Conservation (phyloP, 1,140 invertebrate species). For the Andricus grossulariae region DNA sequence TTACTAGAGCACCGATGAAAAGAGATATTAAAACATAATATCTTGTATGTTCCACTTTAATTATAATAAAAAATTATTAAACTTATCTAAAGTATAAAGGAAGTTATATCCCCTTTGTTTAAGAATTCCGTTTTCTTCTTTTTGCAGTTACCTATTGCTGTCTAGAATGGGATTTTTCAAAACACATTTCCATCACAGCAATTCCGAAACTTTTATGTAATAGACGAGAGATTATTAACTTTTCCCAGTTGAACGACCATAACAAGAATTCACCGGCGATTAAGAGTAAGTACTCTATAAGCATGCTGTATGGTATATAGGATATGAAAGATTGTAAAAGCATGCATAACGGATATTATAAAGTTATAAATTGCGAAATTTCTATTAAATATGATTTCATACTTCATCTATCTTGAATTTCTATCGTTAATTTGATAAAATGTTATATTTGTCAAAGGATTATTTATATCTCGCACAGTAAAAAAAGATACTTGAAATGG, state of each 20-base stretch:
- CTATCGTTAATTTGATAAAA: too few species aligned
- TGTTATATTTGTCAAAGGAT: too few species aligned
- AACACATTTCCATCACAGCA: background rate
- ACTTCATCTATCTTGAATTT: too few species aligned
- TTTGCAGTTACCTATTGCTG: background rate
- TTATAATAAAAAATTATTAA: too few species aligned
- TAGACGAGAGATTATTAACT: background rate
- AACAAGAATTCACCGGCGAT: background rate
- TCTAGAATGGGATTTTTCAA: background rate
- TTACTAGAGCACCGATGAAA: too few species aligned
- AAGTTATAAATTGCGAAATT: background rate
- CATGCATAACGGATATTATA: background rate
- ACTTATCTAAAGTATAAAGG: too few species aligned
- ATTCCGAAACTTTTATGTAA: background rate
- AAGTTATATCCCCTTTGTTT: background rate
- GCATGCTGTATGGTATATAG: background rate
- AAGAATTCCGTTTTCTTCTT: background rate
- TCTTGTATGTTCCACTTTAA: too few species aligned
- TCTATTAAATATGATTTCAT: too few species aligned
- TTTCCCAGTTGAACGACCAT: background rate
- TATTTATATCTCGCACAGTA: too few species aligned
- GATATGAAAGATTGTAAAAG: background rate
- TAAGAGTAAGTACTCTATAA: background rate
- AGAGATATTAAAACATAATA: too few species aligned
- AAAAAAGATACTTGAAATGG: too few species aligned